phyloP scores from a whole-genome alignment of 1,140 invertebrate species.

The Potamilus streckersoni region DNA sequence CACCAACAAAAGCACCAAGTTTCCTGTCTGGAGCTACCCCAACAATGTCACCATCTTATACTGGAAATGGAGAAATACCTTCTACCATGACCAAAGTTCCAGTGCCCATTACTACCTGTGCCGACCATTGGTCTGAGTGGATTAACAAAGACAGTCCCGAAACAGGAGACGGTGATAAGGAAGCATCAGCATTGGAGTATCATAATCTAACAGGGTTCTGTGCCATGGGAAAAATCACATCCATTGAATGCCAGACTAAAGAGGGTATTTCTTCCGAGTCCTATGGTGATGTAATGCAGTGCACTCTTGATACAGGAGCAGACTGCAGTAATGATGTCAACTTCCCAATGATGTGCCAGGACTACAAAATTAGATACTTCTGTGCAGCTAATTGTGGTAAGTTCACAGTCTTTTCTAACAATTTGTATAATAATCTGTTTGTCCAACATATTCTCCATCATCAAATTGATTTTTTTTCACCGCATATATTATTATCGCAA shows the following conservation, averaged over 20 bases:
- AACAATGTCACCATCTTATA: not conserved
- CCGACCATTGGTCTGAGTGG: conserved; percentile 37
- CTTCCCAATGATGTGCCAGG: conserved; percentile 55
- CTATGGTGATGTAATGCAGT: conserved; percentile 34
- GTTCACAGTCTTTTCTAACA: no score
- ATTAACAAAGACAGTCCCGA: conserved; percentile 33
- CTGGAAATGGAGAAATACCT: no score
- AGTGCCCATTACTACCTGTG: not conserved
- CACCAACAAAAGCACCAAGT: no score
- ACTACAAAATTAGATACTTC: conserved; percentile 67
- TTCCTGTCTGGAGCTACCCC: not conserved
- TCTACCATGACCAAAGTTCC: no score
- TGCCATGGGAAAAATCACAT: no score
- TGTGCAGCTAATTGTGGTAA: conserved; percentile 42
- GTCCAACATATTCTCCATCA: no score
- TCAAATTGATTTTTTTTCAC: no score
- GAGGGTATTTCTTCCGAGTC: no score
- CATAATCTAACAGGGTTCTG: no score
- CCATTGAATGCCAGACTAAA: no score
- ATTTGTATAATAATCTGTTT: no score
- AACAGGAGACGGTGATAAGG: conserved; percentile 21
- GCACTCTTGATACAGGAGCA: conserved; percentile 38
- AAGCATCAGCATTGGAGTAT: not conserved
- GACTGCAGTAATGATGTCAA: conserved; percentile 47
- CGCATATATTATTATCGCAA: no score